phyloP scores from a whole-genome alignment of 2,888 invertebrate species.

The Brachycybe producta region DNA sequence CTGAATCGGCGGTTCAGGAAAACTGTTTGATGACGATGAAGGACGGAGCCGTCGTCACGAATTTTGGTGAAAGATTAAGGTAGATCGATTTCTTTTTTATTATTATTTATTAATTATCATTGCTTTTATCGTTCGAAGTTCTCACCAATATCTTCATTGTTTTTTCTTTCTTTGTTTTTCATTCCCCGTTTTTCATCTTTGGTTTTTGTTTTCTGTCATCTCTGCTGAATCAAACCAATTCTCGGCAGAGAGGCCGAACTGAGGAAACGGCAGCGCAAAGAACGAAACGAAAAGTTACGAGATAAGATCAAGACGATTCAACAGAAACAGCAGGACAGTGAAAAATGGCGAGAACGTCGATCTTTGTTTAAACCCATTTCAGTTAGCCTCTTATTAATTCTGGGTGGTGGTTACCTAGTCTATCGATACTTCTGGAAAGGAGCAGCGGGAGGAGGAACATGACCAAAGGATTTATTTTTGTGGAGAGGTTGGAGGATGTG shows the following conservation, averaged over 20 bases:
- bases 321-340: constrained; percentile 22
- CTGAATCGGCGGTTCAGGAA: background rate
- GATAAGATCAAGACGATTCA: constrained; percentile 22
- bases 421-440: constrained; percentile 19
- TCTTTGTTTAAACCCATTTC: constrained; percentile 23
- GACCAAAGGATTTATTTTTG: constrained; percentile 10
- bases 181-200: background rate
- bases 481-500: no score
- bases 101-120: background rate
- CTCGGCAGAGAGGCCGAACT: constrained; percentile 21
- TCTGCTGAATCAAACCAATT: background rate
- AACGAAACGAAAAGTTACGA: constrained; percentile 22
- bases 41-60: constrained; percentile 16
- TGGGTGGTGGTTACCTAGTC: constrained; percentile 23
- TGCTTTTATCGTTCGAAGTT: background rate
- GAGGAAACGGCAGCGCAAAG: constrained; percentile 22
- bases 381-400: constrained; percentile 21
- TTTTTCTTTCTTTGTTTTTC: constrained; percentile 6
- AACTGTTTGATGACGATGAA: constrained; percentile 15
- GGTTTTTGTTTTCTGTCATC: background rate
- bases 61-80: constrained; percentile 16
- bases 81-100: constrained; percentile 2
- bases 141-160: constrained; percentile 9
- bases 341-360: constrained; percentile 22
- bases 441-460: no score